Evolutionary conservation across 2,888 invertebrate species (phyloP).

Genomic region (Andrena flavipes): DNA sequence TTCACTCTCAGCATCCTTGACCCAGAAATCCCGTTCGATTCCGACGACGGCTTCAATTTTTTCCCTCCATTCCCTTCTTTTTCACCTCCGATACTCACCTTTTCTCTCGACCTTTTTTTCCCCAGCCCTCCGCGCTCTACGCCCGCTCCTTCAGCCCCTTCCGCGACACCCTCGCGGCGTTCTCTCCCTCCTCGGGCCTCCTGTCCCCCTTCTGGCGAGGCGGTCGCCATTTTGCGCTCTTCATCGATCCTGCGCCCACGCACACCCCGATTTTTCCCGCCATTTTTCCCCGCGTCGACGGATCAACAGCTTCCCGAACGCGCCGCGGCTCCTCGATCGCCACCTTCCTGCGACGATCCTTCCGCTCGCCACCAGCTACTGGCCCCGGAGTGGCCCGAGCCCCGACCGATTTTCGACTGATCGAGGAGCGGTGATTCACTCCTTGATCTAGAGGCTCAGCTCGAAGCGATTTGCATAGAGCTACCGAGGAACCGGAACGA

Average conservation of each 20-base stretch:
- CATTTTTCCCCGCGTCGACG: constrained; percentile 71
- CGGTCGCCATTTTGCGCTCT: constrained; percentile 81
- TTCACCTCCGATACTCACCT: constrained; percentile 73
- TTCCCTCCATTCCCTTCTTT: constrained; percentile 54
- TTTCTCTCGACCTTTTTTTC: constrained; percentile 56
- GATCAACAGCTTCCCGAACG: constrained; percentile 1
- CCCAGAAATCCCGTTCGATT: constrained; percentile 77
- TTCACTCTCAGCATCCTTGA: constrained; percentile 79
- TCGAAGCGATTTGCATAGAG: constrained; percentile 83
- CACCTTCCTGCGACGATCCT: constrained; percentile 14
- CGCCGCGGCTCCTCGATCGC: constrained; percentile 8
- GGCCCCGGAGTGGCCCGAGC: constrained; percentile 60
- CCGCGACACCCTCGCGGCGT: constrained; percentile 58
- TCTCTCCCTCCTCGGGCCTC: constrained; percentile 45
- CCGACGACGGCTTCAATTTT: constrained; percentile 74
- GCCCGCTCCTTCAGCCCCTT: constrained; percentile 55
- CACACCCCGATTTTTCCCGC: constrained; percentile 79
- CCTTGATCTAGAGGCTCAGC: constrained; percentile 72
- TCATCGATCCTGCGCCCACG: constrained; percentile 82
- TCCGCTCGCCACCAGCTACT: background rate
- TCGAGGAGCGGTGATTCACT: constrained; percentile 49
- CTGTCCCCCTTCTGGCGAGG: constrained; percentile 49
- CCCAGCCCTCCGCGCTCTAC: constrained; percentile 46
- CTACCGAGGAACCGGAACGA: constrained; percentile 74
- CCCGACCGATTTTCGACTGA: constrained; percentile 76